These are phyloP conservation scores for Rhinoderma darwinii DNA, from an alignment of 2,113 vertebrate species.

Conservation along the genomic window DNA sequence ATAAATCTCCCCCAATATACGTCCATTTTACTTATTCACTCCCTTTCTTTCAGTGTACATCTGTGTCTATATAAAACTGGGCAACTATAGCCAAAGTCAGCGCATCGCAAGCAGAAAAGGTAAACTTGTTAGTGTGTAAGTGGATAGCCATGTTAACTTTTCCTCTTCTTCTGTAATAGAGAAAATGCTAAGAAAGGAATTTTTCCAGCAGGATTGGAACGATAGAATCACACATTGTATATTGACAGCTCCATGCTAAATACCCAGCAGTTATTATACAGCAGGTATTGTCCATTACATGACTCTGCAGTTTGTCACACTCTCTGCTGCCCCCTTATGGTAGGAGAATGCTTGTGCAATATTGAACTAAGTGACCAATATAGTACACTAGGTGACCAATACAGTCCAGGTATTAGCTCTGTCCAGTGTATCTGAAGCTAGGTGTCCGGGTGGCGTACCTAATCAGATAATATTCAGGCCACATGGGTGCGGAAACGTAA, in stretches of 20 bases:
- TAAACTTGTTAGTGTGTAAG: neutral
- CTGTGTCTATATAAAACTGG: neutral
- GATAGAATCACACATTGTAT: neutral
- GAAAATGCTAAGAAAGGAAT: neutral
- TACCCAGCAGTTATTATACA: neutral
- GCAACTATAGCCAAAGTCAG: neutral
- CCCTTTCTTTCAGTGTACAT: no score
- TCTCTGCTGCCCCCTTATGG: slow-evolving; percentile 6
- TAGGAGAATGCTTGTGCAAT: neutral
- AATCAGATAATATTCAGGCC: no score
- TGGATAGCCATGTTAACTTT: neutral
- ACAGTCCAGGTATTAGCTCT: no score
- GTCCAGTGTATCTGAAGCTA: no score
- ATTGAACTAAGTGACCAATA: neutral
- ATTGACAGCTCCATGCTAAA: neutral
- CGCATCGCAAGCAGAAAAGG: neutral
- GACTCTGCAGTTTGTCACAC: neutral
- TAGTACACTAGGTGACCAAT: neutral
- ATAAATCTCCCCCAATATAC: no score
- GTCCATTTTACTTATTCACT: no score
- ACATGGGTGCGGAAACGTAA: no score
- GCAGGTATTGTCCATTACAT: neutral
- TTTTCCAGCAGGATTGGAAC: neutral
- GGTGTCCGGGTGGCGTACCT: no score
- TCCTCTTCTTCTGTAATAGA: neutral